phyloP scores from a whole-genome alignment of 2,113 vertebrate species.

The Pitta sordida region DNA sequence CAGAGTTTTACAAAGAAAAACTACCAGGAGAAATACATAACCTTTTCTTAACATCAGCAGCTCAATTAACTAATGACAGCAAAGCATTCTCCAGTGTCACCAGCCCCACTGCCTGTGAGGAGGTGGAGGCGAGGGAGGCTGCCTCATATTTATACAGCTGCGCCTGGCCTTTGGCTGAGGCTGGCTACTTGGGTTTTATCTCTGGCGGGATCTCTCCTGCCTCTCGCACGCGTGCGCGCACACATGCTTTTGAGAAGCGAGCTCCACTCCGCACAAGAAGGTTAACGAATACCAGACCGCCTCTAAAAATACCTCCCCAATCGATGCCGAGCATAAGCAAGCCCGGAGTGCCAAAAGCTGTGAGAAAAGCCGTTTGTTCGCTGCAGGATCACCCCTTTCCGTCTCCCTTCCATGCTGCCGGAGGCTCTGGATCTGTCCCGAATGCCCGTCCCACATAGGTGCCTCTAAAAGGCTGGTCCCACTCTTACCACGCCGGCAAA shows the following conservation, averaged over 20 bases:
- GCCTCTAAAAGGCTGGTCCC: neutral
- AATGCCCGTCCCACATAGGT: neutral
- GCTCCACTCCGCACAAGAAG: conserved; percentile 29
- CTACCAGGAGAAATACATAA: conserved; percentile 69
- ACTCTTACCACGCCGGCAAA: neutral
- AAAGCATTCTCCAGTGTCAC: conserved; percentile 63
- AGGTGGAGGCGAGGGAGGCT: neutral
- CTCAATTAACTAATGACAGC: conserved; percentile 73
- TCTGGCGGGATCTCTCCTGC: conserved; percentile 49
- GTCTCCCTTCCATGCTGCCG: accelerated
- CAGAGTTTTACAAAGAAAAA: conserved; percentile 67
- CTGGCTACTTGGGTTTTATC: conserved; percentile 59
- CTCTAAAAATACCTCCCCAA: conserved; percentile 55
- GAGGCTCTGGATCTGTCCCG: neutral
- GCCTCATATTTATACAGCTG: conserved; percentile 61
- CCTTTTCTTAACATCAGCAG: conserved; percentile 71
- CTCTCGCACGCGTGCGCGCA: conserved; percentile 17
- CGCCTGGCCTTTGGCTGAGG: conserved; percentile 3
- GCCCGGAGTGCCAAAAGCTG: conserved; percentile 1
- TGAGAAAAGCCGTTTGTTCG: neutral
- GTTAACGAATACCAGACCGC: conserved; percentile 50
- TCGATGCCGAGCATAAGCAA: neutral
- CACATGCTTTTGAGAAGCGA: conserved; percentile 11
- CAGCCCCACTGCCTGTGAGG: neutral
- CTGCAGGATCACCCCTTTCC: neutral